phyloP scores from a whole-genome alignment of 2,113 vertebrate species.

The Australoheros scitulus region DNA sequence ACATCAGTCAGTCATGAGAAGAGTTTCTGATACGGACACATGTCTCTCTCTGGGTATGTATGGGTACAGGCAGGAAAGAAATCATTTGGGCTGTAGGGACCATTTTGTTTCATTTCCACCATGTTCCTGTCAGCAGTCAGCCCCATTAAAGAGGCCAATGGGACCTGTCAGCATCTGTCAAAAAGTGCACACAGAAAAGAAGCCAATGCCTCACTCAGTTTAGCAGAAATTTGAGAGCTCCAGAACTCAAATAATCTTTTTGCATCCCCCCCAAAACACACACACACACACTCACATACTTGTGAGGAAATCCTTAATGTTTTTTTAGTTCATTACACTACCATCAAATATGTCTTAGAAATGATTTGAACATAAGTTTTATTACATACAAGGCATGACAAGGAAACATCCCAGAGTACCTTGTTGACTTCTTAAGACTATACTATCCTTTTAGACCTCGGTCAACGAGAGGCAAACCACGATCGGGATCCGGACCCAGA shows the following conservation, averaged over 20 bases:
- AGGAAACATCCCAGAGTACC: too few species aligned
- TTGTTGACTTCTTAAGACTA: too few species aligned
- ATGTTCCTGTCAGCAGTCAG: conserved; percentile 65
- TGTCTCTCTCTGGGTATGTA: conserved; percentile 22
- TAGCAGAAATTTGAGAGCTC: conserved; percentile 34
- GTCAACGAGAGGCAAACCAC: too few species aligned
- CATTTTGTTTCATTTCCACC: conserved; percentile 54
- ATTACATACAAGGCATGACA: too few species aligned
- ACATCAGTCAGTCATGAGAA: conserved; percentile 28
- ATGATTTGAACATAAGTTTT: too few species aligned
- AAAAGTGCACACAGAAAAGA: conserved; percentile 37
- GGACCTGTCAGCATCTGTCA: conserved; percentile 59
- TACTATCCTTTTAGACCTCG: too few species aligned
- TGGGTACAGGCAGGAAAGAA: conserved; percentile 21
- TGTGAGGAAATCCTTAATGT: too few species aligned
- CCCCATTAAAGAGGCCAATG: conserved; percentile 52
- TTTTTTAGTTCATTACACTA: too few species aligned
- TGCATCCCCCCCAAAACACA: neutral
- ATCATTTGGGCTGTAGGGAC: conserved; percentile 34
- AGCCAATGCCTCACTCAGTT: conserved; percentile 35
- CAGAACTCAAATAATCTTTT: conserved; percentile 33
- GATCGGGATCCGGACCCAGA: too few species aligned
- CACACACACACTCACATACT: too few species aligned
- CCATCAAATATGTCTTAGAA: too few species aligned
- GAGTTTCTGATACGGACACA: conserved; percentile 9